A percentile compares a stretch with the other conserved stretches of the same genome.
Evolutionary conservation across 2,888 invertebrate genomes (phyloP).

Genomic region (Agonopterix arenella): DNA sequence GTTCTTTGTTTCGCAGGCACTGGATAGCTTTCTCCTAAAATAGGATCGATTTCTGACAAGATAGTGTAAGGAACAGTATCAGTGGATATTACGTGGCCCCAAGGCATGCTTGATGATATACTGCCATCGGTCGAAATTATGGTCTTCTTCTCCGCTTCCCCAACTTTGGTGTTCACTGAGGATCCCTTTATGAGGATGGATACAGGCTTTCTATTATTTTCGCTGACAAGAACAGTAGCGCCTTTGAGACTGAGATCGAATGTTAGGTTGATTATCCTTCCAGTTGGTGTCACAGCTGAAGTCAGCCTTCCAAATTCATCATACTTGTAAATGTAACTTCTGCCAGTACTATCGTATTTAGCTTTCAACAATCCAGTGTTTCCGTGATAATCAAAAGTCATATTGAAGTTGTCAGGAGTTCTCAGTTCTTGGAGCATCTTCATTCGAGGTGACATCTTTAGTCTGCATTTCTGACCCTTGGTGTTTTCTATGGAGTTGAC

Average conservation of each 20-base stretch:
- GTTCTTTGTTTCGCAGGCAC: conserved; percentile 94
- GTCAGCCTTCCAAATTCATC: conserved; percentile 95
- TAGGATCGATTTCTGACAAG: conserved; percentile 90
- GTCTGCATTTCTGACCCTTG: conserved; percentile 92
- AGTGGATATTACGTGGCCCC: conserved; percentile 92
- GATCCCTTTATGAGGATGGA: conserved; percentile 93
- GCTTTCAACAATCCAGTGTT: conserved; percentile 92
- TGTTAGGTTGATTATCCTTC: conserved; percentile 90
- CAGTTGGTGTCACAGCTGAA: conserved; percentile 96
- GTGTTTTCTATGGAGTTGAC: conserved; percentile 97
- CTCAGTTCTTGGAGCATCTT: conserved; percentile 93
- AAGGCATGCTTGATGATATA: conserved; percentile 87
- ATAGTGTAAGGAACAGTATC: conserved; percentile 95
- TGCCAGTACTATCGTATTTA: conserved; percentile 91
- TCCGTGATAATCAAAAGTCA: conserved; percentile 95
- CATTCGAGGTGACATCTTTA: conserved; percentile 92
- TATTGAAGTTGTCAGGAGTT: conserved; percentile 95
- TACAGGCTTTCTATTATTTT: conserved; percentile 88
- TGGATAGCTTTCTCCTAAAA: conserved; percentile 93
- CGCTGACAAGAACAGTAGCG: conserved; percentile 89
- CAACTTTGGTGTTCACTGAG: conserved; percentile 87
- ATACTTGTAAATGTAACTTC: conserved; percentile 95
- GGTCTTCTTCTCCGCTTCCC: conserved; percentile 89
- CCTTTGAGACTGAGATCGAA: conserved; percentile 95
- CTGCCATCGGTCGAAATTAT: conserved; percentile 89